phyloP scores from a whole-genome alignment of 64 coral and sea anemone species.

The Montipora cactus region DNA sequence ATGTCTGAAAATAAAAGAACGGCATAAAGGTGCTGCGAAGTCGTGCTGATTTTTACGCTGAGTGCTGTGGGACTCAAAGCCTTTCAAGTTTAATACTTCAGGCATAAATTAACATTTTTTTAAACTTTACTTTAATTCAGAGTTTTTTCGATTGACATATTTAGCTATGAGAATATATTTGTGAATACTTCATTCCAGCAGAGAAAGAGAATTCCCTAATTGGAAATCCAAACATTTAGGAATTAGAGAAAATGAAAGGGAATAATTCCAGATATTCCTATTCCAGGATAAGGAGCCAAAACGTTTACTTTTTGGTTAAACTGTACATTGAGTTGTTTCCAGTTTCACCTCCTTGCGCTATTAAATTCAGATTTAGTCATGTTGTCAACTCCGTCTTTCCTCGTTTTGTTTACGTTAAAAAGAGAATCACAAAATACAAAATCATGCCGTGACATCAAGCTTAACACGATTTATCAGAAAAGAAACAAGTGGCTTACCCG shows the following conservation, averaged over 20 bases:
- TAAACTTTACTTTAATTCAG: neutral
- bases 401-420: neutral
- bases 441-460: neutral
- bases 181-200: neutral
- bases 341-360: neutral
- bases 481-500: neutral
- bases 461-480: no score
- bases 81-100: neutral
- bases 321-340: no score
- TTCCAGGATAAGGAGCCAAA: no score
- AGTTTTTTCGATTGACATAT: neutral
- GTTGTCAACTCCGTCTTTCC: neutral
- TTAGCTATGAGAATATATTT: neutral
- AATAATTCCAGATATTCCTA: no score
- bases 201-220: neutral
- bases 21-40: neutral
- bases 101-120: conserved; percentile 27
- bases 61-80: neutral
- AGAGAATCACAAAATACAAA: neutral
- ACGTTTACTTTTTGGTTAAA: no score
- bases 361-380: neutral
- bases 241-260: no score
- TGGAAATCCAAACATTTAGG: neutral
- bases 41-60: conserved; percentile 8
- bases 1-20: neutral